These are phyloP conservation scores for Phallusia fumigata DNA, from an alignment of 23 tunicate species.

Conservation along the genomic window DNA sequence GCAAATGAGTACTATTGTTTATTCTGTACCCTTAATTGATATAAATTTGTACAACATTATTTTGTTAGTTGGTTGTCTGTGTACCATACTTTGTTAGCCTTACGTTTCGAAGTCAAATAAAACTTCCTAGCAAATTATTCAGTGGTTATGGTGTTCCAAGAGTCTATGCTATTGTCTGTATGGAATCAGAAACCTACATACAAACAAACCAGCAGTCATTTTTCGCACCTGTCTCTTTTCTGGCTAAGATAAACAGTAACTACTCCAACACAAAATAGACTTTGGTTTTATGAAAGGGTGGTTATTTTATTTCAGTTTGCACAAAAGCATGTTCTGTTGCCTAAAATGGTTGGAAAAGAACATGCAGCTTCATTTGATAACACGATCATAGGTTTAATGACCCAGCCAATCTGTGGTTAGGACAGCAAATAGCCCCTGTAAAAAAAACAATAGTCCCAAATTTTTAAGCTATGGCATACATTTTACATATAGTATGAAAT, in stretches of 20 bases:
- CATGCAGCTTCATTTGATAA: not conserved
- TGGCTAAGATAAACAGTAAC: too few relatives aligned
- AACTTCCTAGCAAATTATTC: not conserved
- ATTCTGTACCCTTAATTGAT: not conserved
- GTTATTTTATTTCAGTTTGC: not conserved
- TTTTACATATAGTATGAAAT: not conserved
- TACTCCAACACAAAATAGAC: too few relatives aligned
- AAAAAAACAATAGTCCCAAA: not conserved
- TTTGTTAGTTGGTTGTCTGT: not conserved
- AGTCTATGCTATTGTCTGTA: too few relatives aligned
- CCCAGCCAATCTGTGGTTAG: not conserved
- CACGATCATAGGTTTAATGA: not conserved
- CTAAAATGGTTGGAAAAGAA: not conserved
- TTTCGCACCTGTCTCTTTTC: too few relatives aligned
- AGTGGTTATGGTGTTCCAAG: too few relatives aligned
- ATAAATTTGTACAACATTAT: not conserved
- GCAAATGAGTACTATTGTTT: not conserved
- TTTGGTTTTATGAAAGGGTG: too few relatives aligned
- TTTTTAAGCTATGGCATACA: not conserved
- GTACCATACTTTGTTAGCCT: not conserved
- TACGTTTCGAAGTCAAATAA: not conserved
- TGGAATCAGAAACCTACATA: too few relatives aligned
- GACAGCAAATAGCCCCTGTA: slow-evolving; percentile 53
- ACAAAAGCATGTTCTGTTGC: not conserved
- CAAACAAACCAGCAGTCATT: too few relatives aligned